Percentiles rank a stretch among this genome's conserved stretches.
phyloP scores from a whole-genome alignment of 2,797 vertebrate genomes.

The Pseudotriccus pelzelni region DNA sequence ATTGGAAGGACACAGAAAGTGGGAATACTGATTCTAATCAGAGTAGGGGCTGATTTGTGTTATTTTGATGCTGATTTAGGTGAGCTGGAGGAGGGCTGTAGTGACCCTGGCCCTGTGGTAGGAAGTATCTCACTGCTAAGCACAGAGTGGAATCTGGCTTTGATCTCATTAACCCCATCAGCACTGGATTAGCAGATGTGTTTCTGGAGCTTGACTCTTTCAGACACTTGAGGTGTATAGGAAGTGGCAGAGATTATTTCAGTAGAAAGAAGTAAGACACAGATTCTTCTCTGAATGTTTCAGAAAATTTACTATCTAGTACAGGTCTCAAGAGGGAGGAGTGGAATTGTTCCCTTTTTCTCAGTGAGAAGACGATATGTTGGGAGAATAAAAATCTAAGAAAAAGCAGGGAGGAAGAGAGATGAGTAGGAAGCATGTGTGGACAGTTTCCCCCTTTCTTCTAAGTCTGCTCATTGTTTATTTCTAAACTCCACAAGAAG shows the following conservation, averaged over 20 bases:
- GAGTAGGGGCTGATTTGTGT: not conserved
- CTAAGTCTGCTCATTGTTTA: not conserved
- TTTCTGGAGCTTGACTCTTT: not conserved
- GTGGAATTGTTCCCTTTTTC: not conserved
- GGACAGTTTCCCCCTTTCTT: not conserved
- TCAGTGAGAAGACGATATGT: not conserved
- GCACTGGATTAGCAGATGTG: not conserved
- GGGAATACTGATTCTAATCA: not conserved
- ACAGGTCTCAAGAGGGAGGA: not conserved
- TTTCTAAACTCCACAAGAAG: not conserved
- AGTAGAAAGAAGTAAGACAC: not conserved
- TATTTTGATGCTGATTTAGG: slow-evolving; percentile 41
- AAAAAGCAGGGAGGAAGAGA: not conserved
- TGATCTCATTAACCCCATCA: slow-evolving; percentile 37
- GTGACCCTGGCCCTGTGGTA: not conserved
- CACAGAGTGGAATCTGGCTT: slow-evolving; percentile 6
- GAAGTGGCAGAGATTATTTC: not conserved
- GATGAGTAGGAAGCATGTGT: not conserved
- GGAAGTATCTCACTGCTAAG: not conserved
- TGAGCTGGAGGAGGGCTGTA: not conserved
- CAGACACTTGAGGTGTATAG: not conserved
- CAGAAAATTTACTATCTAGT: not conserved
- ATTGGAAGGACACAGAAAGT: not conserved
- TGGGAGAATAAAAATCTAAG: not conserved
- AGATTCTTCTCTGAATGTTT: not conserved